These are phyloP conservation scores for Pseudomyrmex pallidus DNA, from an alignment of 1,140 invertebrate species.

Conservation along the genomic window DNA sequence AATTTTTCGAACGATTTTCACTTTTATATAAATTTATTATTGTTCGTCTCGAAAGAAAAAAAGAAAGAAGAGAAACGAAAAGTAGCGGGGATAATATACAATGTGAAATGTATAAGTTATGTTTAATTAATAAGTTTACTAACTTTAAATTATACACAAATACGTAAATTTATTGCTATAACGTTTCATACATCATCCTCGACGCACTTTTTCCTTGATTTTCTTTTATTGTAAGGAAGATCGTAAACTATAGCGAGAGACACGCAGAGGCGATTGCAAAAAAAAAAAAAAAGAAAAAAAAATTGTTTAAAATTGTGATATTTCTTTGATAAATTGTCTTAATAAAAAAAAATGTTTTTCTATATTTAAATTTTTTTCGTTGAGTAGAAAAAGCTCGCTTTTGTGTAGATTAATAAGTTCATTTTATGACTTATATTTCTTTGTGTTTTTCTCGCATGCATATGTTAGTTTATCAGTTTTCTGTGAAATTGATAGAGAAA, in stretches of 20 bases:
- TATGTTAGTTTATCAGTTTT: conserved; percentile 53
- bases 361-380: conserved; percentile 27
- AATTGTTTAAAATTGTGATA: conserved; percentile 37
- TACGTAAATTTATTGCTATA: conserved; percentile 77
- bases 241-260: conserved; percentile 69
- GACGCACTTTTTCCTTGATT: conserved; percentile 48
- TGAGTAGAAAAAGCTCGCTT: conserved; percentile 58
- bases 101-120: conserved; percentile 64
- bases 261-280: conserved; percentile 62
- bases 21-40: conserved; percentile 50
- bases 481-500: conserved; percentile 20
- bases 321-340: conserved; percentile 8
- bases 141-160: conserved; percentile 76
- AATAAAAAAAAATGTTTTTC: conserved; percentile 23
- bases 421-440: conserved; percentile 1
- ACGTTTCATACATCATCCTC: conserved; percentile 74
- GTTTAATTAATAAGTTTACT: conserved; percentile 75
- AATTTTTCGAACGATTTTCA: conserved; percentile 38
- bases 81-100: conserved; percentile 62
- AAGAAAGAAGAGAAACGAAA: conserved; percentile 6
- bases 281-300: conserved; percentile 72
- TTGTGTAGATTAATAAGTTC: conserved; percentile 57
- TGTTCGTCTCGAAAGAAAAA: not conserved
- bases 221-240: conserved; percentile 67
- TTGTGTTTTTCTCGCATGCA: conserved; percentile 24